A percentile compares a stretch with the other conserved stretches of the same genome.
These are phyloP conservation scores for Camponotus vicinus DNA, from an alignment of 1,140 invertebrate species.

Conservation along the genomic window DNA sequence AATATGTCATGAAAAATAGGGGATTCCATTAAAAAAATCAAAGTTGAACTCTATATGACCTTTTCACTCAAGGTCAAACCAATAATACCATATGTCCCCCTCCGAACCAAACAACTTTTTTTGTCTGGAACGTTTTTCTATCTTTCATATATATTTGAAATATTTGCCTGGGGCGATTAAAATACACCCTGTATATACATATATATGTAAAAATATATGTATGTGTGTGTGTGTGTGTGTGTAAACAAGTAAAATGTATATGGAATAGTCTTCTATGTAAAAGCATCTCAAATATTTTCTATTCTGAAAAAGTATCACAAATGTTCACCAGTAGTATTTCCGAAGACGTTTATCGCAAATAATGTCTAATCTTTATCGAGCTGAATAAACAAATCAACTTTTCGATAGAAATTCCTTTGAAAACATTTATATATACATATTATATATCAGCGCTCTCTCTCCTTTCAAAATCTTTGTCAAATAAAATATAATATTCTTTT, in stretches of 20 bases:
- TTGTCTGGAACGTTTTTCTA: too few species aligned
- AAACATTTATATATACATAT: conserved; percentile 25
- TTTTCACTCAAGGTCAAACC: too few species aligned
- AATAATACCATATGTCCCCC: too few species aligned
- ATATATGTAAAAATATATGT: neutral
- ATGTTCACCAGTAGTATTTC: conserved; percentile 54
- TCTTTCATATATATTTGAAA: too few species aligned
- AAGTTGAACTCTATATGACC: too few species aligned
- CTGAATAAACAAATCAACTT: conserved; percentile 57
- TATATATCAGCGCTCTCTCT: conserved; percentile 8
- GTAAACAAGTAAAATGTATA: conserved; percentile 62
- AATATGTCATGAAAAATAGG: too few species aligned
- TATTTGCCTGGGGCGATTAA: too few species aligned
- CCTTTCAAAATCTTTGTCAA: conserved; percentile 26
- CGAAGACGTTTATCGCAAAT: conserved; percentile 67
- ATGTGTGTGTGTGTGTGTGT: neutral
- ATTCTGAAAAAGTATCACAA: conserved; percentile 73
- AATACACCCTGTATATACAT: conserved; percentile 9
- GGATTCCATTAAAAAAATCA: too few species aligned
- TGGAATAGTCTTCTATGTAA: conserved; percentile 71
- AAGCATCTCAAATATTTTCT: conserved; percentile 70
- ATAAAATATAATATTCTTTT: conserved; percentile 29
- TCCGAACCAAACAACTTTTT: too few species aligned
- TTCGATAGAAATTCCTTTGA: conserved; percentile 44
- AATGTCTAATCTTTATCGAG: conserved; percentile 53